Conservation (phyloP, 2,888 invertebrate genomes). For the Aporophyla nigra region DNA sequence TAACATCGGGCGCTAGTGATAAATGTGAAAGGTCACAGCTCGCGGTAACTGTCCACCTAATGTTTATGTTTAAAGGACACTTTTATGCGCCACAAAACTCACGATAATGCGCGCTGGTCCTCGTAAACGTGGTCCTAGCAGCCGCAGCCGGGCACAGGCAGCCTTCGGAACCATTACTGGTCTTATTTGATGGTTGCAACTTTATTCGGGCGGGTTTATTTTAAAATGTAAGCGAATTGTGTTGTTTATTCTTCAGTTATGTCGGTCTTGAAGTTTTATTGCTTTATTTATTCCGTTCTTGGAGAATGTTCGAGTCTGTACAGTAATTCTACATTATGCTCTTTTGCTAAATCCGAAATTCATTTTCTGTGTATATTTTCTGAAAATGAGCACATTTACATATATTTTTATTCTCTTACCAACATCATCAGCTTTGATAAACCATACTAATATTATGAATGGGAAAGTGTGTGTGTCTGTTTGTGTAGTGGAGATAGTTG, state of each 20-base stretch:
- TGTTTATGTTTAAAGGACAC: slow-evolving; percentile 61
- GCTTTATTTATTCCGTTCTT: slow-evolving; percentile 44
- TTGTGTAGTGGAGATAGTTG: too few relatives aligned
- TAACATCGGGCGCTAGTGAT: slow-evolving; percentile 43
- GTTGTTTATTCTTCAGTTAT: slow-evolving; percentile 48
- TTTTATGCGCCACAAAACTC: slow-evolving; percentile 65
- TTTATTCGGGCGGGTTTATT: slow-evolving; percentile 53
- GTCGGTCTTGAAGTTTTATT: slow-evolving; percentile 43
- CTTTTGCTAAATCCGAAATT: not conserved
- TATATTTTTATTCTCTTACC: not conserved
- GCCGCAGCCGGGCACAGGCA: slow-evolving; percentile 10
- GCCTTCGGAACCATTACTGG: slow-evolving; percentile 26
- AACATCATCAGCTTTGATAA: not conserved
- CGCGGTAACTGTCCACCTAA: slow-evolving; percentile 42
- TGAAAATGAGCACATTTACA: not conserved
- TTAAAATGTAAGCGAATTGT: slow-evolving; percentile 58
- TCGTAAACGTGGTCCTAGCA: slow-evolving; percentile 54
- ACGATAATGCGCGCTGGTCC: slow-evolving; percentile 57
- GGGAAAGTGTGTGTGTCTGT: too few relatives aligned
- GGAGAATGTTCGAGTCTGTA: slow-evolving; percentile 12
- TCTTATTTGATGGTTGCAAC: slow-evolving; percentile 50
- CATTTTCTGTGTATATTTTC: not conserved
- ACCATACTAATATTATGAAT: too few relatives aligned
- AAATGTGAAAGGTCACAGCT: slow-evolving; percentile 50
- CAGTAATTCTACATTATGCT: slow-evolving; percentile 15